Conservation (phyloP, 2,888 invertebrate genomes). For the Phyllotreta cruciferae region DNA sequence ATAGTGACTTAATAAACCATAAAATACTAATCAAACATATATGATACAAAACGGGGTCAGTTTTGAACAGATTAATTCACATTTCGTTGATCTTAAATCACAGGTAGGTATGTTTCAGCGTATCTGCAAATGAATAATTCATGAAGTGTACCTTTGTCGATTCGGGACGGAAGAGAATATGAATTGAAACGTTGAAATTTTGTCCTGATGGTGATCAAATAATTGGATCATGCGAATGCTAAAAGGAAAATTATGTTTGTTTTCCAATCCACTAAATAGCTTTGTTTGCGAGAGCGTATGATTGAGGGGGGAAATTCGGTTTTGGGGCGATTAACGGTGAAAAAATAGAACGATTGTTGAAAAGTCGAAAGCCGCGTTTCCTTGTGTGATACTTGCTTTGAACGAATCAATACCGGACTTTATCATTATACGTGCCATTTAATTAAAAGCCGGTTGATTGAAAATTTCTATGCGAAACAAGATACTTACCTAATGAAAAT, state of each 20-base stretch:
- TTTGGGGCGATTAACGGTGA: slow-evolving; percentile 19
- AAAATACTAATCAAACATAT: no score
- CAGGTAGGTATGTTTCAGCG: slow-evolving; percentile 14
- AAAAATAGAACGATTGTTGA: slow-evolving; percentile 3
- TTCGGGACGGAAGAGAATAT: slow-evolving; percentile 18
- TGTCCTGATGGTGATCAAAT: slow-evolving; percentile 25
- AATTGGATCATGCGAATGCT: slow-evolving; percentile 25
- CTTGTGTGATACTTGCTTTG: no score
- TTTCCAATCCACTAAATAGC: slow-evolving; percentile 30
- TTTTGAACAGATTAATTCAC: no score
- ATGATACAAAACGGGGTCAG: no score
- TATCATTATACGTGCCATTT: no score
- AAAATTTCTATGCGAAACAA: no score
- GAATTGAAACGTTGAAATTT: slow-evolving; percentile 25
- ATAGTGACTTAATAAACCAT: no score
- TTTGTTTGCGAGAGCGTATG: slow-evolving; percentile 22
- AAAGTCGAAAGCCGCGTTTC: no score
- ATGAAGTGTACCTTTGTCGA: slow-evolving; percentile 18
- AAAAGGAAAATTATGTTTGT: slow-evolving; percentile 33
- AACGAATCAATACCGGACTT: no score
- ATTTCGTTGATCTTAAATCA: slow-evolving; percentile 2
- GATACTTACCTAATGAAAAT: no score
- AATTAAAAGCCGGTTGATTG: no score
- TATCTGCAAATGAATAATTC: slow-evolving; percentile 22
- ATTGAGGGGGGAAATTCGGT: slow-evolving; percentile 16